Base-by-base conservation (phyloP, 2,797 vertebrate species). In the Mastacembelus armatus region DNA sequence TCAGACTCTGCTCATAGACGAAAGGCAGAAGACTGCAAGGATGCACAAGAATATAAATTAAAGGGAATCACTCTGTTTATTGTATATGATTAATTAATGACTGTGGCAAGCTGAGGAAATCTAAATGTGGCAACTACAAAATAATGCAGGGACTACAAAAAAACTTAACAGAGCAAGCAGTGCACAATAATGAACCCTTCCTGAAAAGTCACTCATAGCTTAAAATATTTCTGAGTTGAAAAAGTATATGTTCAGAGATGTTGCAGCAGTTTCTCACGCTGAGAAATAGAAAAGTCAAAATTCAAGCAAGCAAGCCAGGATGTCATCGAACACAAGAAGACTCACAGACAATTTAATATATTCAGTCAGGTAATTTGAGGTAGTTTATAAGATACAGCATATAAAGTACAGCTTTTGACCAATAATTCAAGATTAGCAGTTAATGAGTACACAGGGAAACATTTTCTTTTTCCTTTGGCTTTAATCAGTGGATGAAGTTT, bases 31-130 rank as follows among this genome's bases (percentile, higher is more conserved):
- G 68, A 43, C 62, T 43, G 69, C 40, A 1, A 47, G 40, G 64
- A 69, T 74, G 81, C 75, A 71, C 57, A 29, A 58, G 35, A 44
- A 68, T 57, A 50, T 70, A 66, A 76, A 82, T 82, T 67, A 71
- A 80, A 78, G 52, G 60, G 66, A 81, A 83, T 77, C 62, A 67
- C 60, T 78, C 61, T 72, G 50, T 83, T 82, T 77, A 71, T 68
- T 71, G 55, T 86, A 59, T 67, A 71, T 81, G 66, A 78, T 83
- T 82, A 78, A 87, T 88, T 88, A 76, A 80, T 77, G 57, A 66
- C 42, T 55, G 60, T 38, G 47, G 49, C 43, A 73, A 49, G 67
- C 44, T 19, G 69, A 21, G 21, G 42, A 62, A 68, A 66, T 67
- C 76, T 71, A 66, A 82, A 67, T 80, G 58, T 62, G 66, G 47